Conservation (phyloP, 1,140 invertebrate genomes). For the Dendroctonus ponderosae region DNA sequence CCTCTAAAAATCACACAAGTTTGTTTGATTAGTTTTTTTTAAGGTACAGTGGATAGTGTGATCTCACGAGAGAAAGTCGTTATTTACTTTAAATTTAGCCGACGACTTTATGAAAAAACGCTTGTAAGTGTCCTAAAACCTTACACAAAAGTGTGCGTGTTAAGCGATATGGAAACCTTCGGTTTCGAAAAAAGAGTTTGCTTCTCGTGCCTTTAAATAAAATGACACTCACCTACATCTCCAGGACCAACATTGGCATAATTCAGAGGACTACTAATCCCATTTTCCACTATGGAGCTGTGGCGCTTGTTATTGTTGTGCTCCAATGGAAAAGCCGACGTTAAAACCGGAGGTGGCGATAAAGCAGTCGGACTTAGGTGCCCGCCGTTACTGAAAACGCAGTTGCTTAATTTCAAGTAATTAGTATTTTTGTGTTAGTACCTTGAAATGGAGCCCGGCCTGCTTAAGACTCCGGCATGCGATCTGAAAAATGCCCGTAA, state of each 20-base stretch:
- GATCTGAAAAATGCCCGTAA: not conserved
- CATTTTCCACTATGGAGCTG: slow-evolving; percentile 35
- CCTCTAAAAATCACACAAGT: slow-evolving; percentile 39
- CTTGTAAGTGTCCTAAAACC: not conserved
- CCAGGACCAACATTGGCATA: slow-evolving; percentile 51
- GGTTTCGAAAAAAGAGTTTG: too few species aligned
- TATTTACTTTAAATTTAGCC: too few species aligned
- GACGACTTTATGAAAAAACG: not conserved
- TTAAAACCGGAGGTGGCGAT: slow-evolving; percentile 36
- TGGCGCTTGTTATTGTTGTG: slow-evolving; percentile 50
- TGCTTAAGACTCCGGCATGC: slow-evolving; percentile 22
- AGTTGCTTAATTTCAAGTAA: slow-evolving; percentile 1
- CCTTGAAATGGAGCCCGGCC: slow-evolving; percentile 24
- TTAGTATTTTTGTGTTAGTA: slow-evolving; percentile 1
- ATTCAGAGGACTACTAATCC: slow-evolving; percentile 37
- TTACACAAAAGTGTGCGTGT: not conserved
- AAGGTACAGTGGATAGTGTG: too few species aligned
- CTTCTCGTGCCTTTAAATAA: not conserved
- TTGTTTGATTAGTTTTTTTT: too few species aligned
- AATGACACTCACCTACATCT: slow-evolving; percentile 12
- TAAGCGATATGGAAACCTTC: not conserved
- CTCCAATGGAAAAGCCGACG: slow-evolving; percentile 44
- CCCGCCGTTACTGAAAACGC: slow-evolving; percentile 46
- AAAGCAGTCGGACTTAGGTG: slow-evolving; percentile 42
- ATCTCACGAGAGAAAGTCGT: too few species aligned